Evolutionary conservation across 2,113 vertebrate genomes (phyloP).

Genomic region (Arenaria interpres): DNA sequence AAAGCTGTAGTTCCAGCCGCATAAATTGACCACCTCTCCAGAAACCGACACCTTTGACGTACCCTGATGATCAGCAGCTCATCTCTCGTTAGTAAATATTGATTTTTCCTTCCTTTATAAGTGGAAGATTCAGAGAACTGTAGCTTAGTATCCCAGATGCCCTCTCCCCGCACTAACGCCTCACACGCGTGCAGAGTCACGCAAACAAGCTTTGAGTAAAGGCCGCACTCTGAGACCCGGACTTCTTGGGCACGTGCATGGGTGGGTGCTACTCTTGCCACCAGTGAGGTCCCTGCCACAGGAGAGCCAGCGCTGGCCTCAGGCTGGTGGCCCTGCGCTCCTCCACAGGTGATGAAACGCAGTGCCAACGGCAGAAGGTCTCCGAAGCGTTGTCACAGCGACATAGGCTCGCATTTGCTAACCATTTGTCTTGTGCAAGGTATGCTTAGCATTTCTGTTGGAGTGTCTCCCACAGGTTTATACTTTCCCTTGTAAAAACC

Average conservation of each 20-base stretch:
- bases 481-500: neutral
- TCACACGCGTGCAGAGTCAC: neutral
- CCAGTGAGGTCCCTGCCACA: neutral
- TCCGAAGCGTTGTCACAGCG: neutral
- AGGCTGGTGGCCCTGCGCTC: neutral
- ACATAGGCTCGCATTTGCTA: neutral
- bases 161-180: neutral
- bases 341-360: accelerated
- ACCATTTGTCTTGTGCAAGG: neutral
- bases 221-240: neutral
- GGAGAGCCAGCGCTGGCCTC: accelerated
- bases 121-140: neutral
- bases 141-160: neutral
- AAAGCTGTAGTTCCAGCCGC: neutral
- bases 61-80: neutral
- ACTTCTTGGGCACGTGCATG: neutral
- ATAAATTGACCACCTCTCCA: neutral
- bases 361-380: neutral
- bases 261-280: neutral
- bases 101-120: neutral
- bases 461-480: neutral
- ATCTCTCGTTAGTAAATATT: neutral
- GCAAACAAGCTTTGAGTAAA: neutral
- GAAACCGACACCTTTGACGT: neutral
- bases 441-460: neutral